These are phyloP conservation scores for Hippocampus barbouri DNA, from an alignment of 2,113 vertebrate genomes.

Conservation along the genomic window DNA sequence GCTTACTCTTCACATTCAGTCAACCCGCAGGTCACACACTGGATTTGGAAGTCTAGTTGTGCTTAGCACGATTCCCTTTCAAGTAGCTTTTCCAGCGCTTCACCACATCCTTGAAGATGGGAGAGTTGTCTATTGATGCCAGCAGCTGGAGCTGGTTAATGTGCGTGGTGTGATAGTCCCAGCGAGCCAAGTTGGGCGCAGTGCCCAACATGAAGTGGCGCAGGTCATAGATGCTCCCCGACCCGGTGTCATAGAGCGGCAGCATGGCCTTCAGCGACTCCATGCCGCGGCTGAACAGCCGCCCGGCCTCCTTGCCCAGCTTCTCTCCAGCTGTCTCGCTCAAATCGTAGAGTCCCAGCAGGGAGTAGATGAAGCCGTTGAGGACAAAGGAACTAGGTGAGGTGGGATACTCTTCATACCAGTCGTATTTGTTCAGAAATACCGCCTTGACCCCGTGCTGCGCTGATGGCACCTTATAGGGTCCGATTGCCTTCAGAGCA, in stretches of 20 bases:
- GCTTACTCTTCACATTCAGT: conserved; percentile 12
- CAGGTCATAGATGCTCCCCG: conserved; percentile 94
- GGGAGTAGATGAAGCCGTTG: conserved; percentile 96
- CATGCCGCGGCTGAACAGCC: conserved; percentile 87
- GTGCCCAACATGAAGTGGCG: conserved; percentile 92
- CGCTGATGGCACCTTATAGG: conserved; percentile 85
- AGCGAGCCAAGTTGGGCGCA: conserved; percentile 94
- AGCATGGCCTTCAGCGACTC: conserved; percentile 95
- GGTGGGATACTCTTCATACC: conserved; percentile 98
- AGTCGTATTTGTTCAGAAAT: conserved; percentile 92
- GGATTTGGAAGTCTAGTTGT: conserved; percentile 79
- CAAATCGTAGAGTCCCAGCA: conserved; percentile 91
- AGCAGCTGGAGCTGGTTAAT: conserved; percentile 98
- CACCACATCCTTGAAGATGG: conserved; percentile 88
- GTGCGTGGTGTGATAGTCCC: conserved; percentile 99
- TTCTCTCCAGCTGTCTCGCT: conserved; percentile 88
- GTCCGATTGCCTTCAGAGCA: conserved; percentile 84
- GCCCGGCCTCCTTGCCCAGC: conserved; percentile 79
- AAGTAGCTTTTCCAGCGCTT: conserved; percentile 96
- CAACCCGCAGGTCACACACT: conserved; percentile 1
- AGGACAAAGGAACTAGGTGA: conserved; percentile 93
- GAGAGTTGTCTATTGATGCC: conserved; percentile 81
- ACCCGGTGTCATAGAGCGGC: conserved; percentile 92
- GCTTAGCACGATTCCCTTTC: conserved; percentile 90
- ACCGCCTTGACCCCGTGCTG: conserved; percentile 90